Base-by-base conservation (phyloP, 2,888 invertebrate genomes). In the Prosapia bicincta region DNA sequence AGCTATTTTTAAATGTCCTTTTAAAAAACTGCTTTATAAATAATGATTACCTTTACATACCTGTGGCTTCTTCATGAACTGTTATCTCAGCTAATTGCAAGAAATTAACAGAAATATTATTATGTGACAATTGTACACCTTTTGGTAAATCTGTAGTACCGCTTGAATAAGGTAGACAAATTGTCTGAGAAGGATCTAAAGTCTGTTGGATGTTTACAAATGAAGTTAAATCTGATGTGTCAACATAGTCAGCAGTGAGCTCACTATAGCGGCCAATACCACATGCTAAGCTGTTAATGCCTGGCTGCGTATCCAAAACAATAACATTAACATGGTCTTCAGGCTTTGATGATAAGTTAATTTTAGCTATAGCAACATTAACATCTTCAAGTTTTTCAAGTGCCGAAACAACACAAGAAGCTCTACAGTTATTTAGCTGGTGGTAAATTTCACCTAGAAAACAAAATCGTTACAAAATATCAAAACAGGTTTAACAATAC, bases 71-170 rank as follows among this genome's bases (percentile, higher is more conserved):
- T 13, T 13, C 15, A 10, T 13, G 15, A 7, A 10, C 1, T 38
- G 38, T 13, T 38, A 13, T 38, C 15, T 38, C 38, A 13, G 13
- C 38, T 3, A 77, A 69, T 69, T 81, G 81, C 1, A 13, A 1
- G 7, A 81, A 54, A 71, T 82, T 82, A 20, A 77, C 68, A 5
- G 78, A 71, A 6, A 82, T 38, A 69, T 81, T 82, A 38, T 80
- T 82, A 83, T 92, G 90, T 0, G 90, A 88, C 0, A 93, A 85
- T 81, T 89, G 87, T 0, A 93, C 93, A 2, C 92, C 93, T 85
- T 94, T 94, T 0, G 93, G 92, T 71, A 92, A 78, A 0, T 96
- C 96, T 0, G 95, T 96, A 0, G 96, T 96, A 0, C 94, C 94
- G 83, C 95, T 95, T 1, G 95, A 95, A 84, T 93, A 96, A 0